Percentiles rank a stretch among this genome's conserved stretches.
These are phyloP conservation scores for Lasioglossum baleicum DNA, from an alignment of 1,140 invertebrate genomes.

Conservation along the genomic window DNA sequence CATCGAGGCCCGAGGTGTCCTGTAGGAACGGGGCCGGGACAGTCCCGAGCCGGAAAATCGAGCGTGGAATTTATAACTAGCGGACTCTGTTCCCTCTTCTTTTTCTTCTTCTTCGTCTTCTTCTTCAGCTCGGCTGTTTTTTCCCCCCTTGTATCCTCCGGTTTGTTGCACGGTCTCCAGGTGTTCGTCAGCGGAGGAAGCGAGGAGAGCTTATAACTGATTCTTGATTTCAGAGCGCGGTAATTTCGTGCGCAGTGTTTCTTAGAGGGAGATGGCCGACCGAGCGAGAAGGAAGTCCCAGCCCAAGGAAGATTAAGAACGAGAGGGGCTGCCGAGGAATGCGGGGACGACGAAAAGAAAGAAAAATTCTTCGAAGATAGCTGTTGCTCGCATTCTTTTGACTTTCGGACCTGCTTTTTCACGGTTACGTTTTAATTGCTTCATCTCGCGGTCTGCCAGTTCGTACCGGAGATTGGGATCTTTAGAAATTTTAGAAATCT, in stretches of 20 bases:
- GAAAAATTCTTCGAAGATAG: constrained; percentile 1
- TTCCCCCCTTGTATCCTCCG: background rate
- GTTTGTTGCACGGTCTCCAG: constrained; percentile 6
- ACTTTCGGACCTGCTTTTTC: background rate
- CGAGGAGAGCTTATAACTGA: background rate
- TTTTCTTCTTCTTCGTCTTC: background rate
- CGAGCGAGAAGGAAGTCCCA: background rate
- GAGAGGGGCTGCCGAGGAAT: background rate
- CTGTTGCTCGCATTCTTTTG: background rate
- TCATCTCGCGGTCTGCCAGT: background rate
- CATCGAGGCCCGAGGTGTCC: background rate
- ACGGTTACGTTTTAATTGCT: background rate
- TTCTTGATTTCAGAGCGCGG: constrained; percentile 16
- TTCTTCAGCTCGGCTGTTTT: background rate
- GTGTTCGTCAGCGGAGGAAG: constrained; percentile 14
- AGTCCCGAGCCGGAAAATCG: constrained; percentile 30
- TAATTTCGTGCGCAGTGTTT: background rate
- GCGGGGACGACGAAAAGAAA: background rate
- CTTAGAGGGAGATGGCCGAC: background rate
- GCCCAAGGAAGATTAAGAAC: background rate
- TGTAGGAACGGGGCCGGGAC: background rate
- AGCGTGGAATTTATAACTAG: constrained; percentile 40
- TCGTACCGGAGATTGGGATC: too few species aligned
- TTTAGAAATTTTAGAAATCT: too few species aligned
- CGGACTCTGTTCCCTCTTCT: background rate